Conservation (phyloP, 1,140 invertebrate species). For the Acromyrmex echinatior region DNA sequence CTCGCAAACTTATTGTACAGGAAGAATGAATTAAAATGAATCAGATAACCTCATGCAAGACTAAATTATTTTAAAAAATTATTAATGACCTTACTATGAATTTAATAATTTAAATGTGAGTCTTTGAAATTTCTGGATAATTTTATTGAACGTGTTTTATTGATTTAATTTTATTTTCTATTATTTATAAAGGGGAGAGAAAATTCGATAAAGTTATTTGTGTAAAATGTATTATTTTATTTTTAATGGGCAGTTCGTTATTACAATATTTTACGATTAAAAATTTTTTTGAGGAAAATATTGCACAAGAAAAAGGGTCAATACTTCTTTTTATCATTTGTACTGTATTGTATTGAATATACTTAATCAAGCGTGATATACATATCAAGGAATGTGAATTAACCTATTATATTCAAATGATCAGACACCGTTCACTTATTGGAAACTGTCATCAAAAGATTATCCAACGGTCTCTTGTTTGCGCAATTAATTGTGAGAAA, state of each 20-base stretch:
- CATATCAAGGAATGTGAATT: slow-evolving; percentile 27
- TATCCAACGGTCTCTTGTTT: neutral
- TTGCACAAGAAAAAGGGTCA: neutral
- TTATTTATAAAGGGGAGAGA: neutral
- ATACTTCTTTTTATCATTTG: neutral
- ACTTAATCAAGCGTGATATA: slow-evolving; percentile 10
- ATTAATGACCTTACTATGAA: neutral
- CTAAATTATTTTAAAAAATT: neutral
- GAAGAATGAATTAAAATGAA: neutral
- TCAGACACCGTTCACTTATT: slow-evolving; percentile 23
- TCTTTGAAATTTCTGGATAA: too few species aligned
- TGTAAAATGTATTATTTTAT: neutral
- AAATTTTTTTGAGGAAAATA: neutral
- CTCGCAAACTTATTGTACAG: slow-evolving; percentile 3
- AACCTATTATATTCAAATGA: slow-evolving; percentile 10
- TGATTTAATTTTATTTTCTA: neutral
- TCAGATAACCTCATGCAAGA: neutral
- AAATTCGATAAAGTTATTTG: neutral
- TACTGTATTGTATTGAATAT: neutral
- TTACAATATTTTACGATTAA: neutral
- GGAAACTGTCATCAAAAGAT: slow-evolving; percentile 3
- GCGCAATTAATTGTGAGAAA: slow-evolving; percentile 39
- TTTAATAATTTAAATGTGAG: neutral
- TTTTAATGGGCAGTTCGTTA: neutral
- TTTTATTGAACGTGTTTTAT: neutral